Base-by-base conservation (phyloP, 2,113 vertebrate species). In the Phyllostomus hastatus region DNA sequence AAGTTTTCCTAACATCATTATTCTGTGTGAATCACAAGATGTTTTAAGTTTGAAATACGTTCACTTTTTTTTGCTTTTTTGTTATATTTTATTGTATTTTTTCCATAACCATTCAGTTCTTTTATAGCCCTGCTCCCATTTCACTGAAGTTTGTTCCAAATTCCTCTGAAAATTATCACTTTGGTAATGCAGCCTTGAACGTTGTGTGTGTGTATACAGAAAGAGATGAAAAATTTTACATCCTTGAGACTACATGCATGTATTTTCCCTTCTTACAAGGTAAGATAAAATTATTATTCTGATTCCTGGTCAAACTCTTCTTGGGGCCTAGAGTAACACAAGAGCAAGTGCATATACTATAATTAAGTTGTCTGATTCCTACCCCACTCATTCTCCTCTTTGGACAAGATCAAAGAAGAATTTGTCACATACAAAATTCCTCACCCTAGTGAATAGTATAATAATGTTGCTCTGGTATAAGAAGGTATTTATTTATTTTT, bases 291-390 rank as follows among this genome's bases (percentile, higher is more conserved):
- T n/a, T 67, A 88, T 91, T 84, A 72, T 50, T 76, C 35, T 84
- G 72, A 69, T 12, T 92, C 66, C 5, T 31, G 59, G 76, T 70
- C 79, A 79, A 38, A 88, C 22, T 81, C 4, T 92, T 35, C 75
- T 54, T n/a, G 38, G 41, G 41, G 35, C 28, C 73, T 43, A 70
- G 43, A 57, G n/a, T 12, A 48, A 95, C 33, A 88, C 11, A 17
- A 59, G 38, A 43, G 10, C 14, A 94, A 89, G 6, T 22, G 7
- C 84, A 35, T 57, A 31, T 81, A 70, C 59, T 90, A 66, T 48
- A 95, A 93, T 92, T 83, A 87, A 85, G 24, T 48, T 52, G 52
- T 54, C 80, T 96, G 69, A 84, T 26, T 93, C 46, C 80, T 61
- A 67, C 46, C 80, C 72, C 67, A 81, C 85, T 41, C 75, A 95